phyloP scores from a whole-genome alignment of 2,797 vertebrate genomes.

The Xenopus petersii region DNA sequence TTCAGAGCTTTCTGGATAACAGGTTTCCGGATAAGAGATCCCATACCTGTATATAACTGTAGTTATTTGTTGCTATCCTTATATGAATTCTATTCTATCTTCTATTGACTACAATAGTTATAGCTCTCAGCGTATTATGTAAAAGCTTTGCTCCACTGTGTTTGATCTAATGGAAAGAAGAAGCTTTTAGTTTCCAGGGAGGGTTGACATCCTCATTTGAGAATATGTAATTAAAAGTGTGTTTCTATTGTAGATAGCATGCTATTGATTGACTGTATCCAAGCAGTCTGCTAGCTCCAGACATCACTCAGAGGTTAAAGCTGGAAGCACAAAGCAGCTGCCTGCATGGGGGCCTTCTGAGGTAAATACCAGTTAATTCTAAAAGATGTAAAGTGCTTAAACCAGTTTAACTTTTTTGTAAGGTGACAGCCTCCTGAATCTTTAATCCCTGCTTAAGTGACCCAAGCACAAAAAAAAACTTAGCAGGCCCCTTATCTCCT shows the following conservation, averaged over 20 bases:
- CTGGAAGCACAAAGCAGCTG: slow-evolving; percentile 84
- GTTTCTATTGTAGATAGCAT: not conserved
- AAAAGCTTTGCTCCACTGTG: too few relatives aligned
- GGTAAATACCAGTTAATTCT: slow-evolving; percentile 80
- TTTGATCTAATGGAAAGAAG: too few relatives aligned
- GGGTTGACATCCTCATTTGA: not conserved
- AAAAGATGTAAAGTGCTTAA: slow-evolving; percentile 74
- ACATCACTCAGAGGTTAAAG: slow-evolving; percentile 73
- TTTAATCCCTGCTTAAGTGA: slow-evolving; percentile 82
- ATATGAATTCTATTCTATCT: too few relatives aligned
- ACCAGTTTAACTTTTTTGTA: slow-evolving; percentile 88
- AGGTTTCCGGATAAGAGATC: too few relatives aligned
- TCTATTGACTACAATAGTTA: too few relatives aligned
- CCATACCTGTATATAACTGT: too few relatives aligned
- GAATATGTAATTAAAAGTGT: slow-evolving; percentile 19
- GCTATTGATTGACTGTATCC: slow-evolving; percentile 26
- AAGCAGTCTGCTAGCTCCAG: slow-evolving; percentile 56
- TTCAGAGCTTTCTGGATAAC: too few relatives aligned
- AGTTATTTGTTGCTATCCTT: too few relatives aligned
- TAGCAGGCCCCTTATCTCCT: not conserved
- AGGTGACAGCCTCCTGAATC: slow-evolving; percentile 81
- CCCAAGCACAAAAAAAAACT: slow-evolving; percentile 48
- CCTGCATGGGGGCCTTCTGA: slow-evolving; percentile 69
- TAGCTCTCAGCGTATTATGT: too few relatives aligned
- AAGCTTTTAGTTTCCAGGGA: too few relatives aligned